Evolutionary conservation across 2,888 invertebrate species (phyloP), one percentile per base, ranked within the genome.

Genomic region (Drosophila anomelani): DNA sequence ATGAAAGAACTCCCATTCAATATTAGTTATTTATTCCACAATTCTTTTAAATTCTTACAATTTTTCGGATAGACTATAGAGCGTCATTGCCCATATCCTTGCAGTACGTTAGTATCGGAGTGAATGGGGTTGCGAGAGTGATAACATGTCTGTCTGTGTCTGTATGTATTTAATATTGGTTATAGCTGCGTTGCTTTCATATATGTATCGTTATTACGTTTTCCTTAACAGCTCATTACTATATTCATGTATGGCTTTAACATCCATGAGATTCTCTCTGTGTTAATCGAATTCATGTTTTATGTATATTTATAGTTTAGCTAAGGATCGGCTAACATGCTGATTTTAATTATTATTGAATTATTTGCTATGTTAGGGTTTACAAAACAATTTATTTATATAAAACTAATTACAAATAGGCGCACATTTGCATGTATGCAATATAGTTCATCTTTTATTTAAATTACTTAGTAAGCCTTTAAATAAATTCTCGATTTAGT

Each of bases 361-460:
- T 72, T 70, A 64, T 72, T 57, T 75, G 62, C 77, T 87, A 75
- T 75, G n/a, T 55, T 68, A 41, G 29, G 38, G 51, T 76, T 49
- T 85, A 87, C 76, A 79, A 86, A 87, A 87, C 78, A 82, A 75
- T 74, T 77, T 75, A 68, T 51, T 72, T 74, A 80, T 88, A 88
- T 77, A 89, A 87, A 88, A 86, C 88, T 86, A 89, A 86, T 89
- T 85, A 86, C 80, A 89, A 82, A 74, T 85, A 78, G 76, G 76
- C 74, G 66, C 75, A 72, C 66, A 70, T 68, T 61, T 63, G 51
- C 44, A 43, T 44, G 56, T 46, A 46, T 44, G 56, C 41, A 51
- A 41, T 57, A 55, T 51, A 58, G 49, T 54, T 66, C 53, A 56
- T 44, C 41, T 1, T 47, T 49, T 6, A 4, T 43, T 44, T 51